Evolutionary conservation across 2,888 invertebrate genomes (phyloP).

Genomic region (Leucoma salicis): DNA sequence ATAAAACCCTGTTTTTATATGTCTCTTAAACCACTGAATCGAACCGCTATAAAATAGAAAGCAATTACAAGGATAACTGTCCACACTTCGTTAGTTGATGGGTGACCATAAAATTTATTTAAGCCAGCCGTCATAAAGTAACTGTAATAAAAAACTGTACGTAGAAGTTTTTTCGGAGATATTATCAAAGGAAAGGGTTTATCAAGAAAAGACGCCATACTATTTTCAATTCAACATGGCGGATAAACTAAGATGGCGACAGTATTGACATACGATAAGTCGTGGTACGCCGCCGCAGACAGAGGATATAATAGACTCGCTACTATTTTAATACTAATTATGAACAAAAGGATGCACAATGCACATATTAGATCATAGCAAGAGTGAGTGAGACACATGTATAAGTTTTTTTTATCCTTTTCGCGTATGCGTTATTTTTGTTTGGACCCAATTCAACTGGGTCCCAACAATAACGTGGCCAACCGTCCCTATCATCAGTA

Average conservation of each 20-base stretch:
- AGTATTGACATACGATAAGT: no score
- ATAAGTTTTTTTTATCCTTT: no score
- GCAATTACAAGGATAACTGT: slow-evolving; percentile 8
- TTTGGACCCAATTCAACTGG: no score
- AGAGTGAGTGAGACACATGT: no score
- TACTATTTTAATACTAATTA: no score
- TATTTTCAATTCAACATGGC: background rate
- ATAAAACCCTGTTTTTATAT: background rate
- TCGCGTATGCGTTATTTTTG: no score
- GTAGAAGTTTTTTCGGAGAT: background rate
- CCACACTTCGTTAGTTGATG: slow-evolving; percentile 9
- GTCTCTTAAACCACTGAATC: slow-evolving; percentile 3
- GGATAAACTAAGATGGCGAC: background rate
- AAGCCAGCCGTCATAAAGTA: slow-evolving; percentile 13
- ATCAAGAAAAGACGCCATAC: background rate
- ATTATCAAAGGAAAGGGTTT: background rate
- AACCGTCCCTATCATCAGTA: no score
- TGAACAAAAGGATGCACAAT: no score
- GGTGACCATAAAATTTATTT: slow-evolving; percentile 19
- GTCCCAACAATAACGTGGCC: no score
- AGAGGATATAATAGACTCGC: no score
- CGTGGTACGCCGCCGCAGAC: no score
- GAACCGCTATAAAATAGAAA: slow-evolving; percentile 6
- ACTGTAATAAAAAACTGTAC: slow-evolving; percentile 7
- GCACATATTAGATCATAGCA: no score